Base-by-base conservation (phyloP, 2,797 vertebrate species). In the Liasis olivaceus region DNA sequence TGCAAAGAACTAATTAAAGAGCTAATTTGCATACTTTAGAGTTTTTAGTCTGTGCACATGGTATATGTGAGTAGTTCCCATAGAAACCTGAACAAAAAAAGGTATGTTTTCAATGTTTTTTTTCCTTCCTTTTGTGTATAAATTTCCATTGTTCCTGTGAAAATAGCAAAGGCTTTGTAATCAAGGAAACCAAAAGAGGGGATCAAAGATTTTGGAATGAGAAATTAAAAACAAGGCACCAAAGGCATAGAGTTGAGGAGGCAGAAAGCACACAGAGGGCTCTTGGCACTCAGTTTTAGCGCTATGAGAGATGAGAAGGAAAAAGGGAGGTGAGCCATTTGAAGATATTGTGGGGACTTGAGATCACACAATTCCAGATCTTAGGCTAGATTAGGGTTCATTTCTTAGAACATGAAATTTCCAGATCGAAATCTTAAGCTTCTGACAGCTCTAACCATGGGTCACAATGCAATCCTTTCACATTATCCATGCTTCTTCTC, bases 1-100 rank as follows among this genome's bases (percentile, higher is more conserved):
- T 89, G 88, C 60, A 66, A 58, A 95, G 94, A 96, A 94, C 95
- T 95, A 94, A 96, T 96, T 96, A 96, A 97, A 93, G 94, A 95
- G 92, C 94, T 96, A 28, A 96, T 98, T 96, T 98, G 94, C 97
- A 97, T 96, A 96, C 96, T 94, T 95, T 84, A 93, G 93, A 93
- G 2, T 96, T 96, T 97, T 97, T 96, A 93, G 95, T 93, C 72
- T 93, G 93, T 93, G 94, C 77, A 85, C 31, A 81, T 88, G 94
- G 93, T 95, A 26, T 90, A 58, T 51, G 54, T 93, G 64, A 93
- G 92, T 85, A 58, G 97, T 98, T 97, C 95, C 97, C 97, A 97
- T 97, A 96, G 97, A 94, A 98, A 98, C 97, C 81, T 85, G 90
- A 72, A 94, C 96, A 93, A 56, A 97, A 96, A 95, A 93, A 60